phyloP scores from a whole-genome alignment of 2,113 vertebrate genomes.

The Chionodraco myersi region DNA sequence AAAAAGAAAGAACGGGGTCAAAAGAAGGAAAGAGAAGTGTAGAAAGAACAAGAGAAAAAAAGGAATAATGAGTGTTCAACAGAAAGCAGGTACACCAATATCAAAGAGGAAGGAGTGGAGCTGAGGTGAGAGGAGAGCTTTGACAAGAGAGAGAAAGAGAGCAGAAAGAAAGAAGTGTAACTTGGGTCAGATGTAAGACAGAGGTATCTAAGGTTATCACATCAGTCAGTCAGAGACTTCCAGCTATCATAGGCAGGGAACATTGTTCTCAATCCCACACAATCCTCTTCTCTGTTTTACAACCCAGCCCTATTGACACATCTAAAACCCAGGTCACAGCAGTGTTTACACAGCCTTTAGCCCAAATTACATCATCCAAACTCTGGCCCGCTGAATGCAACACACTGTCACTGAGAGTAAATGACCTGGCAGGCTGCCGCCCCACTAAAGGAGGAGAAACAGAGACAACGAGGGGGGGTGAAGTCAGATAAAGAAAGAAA shows the following conservation, averaged over 20 bases:
- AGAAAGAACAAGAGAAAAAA: conserved; percentile 41
- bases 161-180: conserved; percentile 44
- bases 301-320: conserved; percentile 76
- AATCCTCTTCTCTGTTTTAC: conserved; percentile 76
- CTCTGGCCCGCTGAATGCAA: conserved; percentile 57
- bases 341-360: conserved; percentile 82
- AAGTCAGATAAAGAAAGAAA: conserved; percentile 10
- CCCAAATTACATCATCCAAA: conserved; percentile 82
- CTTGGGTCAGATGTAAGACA: conserved; percentile 63
- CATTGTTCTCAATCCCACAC: conserved; percentile 73
- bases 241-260: conserved; percentile 70
- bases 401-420: conserved; percentile 64
- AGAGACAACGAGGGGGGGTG: not conserved
- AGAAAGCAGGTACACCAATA: conserved; percentile 40
- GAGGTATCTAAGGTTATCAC: conserved; percentile 67
- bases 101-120: conserved; percentile 53
- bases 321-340: conserved; percentile 80
- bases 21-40: conserved; percentile 37
- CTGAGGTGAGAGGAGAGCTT: conserved; percentile 51
- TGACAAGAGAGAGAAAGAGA: conserved; percentile 44
- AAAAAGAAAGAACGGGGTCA: conserved; percentile 44
- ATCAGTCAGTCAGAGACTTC: conserved; percentile 67
- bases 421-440: conserved; percentile 67
- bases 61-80: conserved; percentile 36
- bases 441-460: conserved; percentile 36